Evolutionary conservation across 2,888 invertebrate species (phyloP).

Genomic region (Scaeva pyrastri): DNA sequence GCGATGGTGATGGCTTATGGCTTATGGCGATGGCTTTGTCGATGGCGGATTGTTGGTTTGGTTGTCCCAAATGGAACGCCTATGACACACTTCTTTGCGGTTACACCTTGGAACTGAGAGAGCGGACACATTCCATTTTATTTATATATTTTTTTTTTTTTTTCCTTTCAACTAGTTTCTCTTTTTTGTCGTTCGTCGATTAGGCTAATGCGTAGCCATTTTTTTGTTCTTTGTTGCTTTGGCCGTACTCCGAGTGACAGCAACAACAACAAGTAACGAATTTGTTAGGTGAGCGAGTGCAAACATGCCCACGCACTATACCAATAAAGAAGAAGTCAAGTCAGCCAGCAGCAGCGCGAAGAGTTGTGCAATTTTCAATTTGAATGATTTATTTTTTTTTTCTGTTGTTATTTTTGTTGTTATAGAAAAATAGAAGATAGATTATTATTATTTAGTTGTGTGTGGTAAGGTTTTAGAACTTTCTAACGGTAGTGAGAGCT

Average conservation of each 20-base stretch:
- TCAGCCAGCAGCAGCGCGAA: constrained; percentile 1
- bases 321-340: not conserved
- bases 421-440: not conserved
- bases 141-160: constrained; percentile 34
- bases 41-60: not conserved
- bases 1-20: too few relatives aligned
- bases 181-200: constrained; percentile 26
- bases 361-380: constrained; percentile 54
- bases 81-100: constrained; percentile 61
- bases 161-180: constrained; percentile 40
- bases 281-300: constrained; percentile 50
- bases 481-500: constrained; percentile 65
- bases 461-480: constrained; percentile 55
- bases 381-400: constrained; percentile 30
- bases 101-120: constrained; percentile 51
- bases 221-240: not conserved
- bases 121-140: constrained; percentile 48
- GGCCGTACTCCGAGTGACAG: constrained; percentile 9
- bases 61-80: constrained; percentile 52
- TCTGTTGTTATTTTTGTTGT: constrained; percentile 39
- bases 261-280: constrained; percentile 8
- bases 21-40: too few relatives aligned
- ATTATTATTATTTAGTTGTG: not conserved
- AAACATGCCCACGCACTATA: constrained; percentile 58
- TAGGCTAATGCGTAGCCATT: constrained; percentile 52